Percentiles rank a stretch among this genome's conserved stretches.
Conservation (phyloP, 2,888 invertebrate genomes). For the Xylophagus ater region DNA sequence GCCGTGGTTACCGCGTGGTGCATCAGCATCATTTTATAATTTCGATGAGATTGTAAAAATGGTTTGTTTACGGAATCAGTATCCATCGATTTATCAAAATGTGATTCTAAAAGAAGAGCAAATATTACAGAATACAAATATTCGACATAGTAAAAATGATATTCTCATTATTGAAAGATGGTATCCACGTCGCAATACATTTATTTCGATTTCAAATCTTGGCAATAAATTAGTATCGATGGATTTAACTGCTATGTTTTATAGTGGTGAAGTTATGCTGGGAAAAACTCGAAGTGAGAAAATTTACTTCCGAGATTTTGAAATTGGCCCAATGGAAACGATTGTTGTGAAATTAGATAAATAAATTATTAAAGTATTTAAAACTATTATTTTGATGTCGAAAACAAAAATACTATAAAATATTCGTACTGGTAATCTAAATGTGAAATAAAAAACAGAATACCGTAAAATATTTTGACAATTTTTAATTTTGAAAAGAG, state of each 20-base stretch:
- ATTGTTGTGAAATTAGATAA: constrained; percentile 52
- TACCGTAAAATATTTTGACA: too few relatives aligned
- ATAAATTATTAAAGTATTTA: constrained; percentile 25
- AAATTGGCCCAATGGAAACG: constrained; percentile 48
- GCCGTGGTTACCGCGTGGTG: constrained; percentile 53
- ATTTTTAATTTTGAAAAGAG: too few relatives aligned
- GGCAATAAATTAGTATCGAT: constrained; percentile 48
- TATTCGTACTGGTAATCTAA: too few relatives aligned
- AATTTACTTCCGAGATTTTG: constrained; percentile 38
- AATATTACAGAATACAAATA: constrained; percentile 53
- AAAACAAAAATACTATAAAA: too few relatives aligned
- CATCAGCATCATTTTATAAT: constrained; percentile 43
- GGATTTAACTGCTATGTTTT: constrained; percentile 64
- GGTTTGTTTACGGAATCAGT: constrained; percentile 47
- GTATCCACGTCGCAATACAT: constrained; percentile 67
- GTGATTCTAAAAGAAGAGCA: constrained; percentile 54
- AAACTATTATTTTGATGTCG: not conserved
- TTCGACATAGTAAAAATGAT: constrained; percentile 52
- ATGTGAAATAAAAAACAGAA: too few relatives aligned
- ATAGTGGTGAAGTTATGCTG: constrained; percentile 48
- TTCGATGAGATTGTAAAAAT: constrained; percentile 48
- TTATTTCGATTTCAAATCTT: constrained; percentile 64
- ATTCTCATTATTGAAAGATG: constrained; percentile 63
- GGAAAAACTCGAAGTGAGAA: constrained; percentile 23
- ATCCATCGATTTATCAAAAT: constrained; percentile 64